Percentiles rank a stretch among this genome's conserved stretches.
Evolutionary conservation across 2,888 invertebrate species (phyloP).

Genomic region (Acanthopleura granulata): DNA sequence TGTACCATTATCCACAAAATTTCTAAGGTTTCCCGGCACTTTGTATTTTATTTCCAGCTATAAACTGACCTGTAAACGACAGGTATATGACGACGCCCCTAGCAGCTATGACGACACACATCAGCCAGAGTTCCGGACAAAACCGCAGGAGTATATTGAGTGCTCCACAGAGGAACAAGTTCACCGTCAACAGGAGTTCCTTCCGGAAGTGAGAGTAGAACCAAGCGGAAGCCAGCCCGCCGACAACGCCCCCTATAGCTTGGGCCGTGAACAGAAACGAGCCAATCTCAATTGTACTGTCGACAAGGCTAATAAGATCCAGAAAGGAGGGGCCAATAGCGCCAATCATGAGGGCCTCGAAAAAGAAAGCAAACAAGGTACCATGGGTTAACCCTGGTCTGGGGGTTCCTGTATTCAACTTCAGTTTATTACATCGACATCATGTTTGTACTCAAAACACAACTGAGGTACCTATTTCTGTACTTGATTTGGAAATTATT

Average conservation of each 20-base stretch:
- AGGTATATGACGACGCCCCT: background rate
- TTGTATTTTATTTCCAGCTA: background rate
- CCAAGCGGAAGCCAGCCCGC: background rate
- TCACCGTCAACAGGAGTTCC: background rate
- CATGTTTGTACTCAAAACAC: too few relatives aligned
- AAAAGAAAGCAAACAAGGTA: background rate
- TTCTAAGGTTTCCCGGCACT: background rate
- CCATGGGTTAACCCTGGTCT: too few relatives aligned
- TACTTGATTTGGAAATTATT: too few relatives aligned
- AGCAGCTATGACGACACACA: background rate
- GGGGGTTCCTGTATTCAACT: too few relatives aligned
- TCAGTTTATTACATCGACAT: too few relatives aligned
- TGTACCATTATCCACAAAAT: too few relatives aligned
- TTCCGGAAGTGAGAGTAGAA: background rate
- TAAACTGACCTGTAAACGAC: background rate
- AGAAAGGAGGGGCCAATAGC: background rate
- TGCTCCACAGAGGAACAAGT: background rate
- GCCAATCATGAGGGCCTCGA: background rate
- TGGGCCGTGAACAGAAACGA: background rate
- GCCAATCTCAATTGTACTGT: background rate
- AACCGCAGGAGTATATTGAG: background rate
- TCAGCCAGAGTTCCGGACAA: background rate
- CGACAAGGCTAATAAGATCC: background rate
- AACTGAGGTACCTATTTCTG: too few relatives aligned
- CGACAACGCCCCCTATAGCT: background rate